Base-by-base conservation (phyloP, 2,888 invertebrate genomes). In the Eumacrocentrus americanus region DNA sequence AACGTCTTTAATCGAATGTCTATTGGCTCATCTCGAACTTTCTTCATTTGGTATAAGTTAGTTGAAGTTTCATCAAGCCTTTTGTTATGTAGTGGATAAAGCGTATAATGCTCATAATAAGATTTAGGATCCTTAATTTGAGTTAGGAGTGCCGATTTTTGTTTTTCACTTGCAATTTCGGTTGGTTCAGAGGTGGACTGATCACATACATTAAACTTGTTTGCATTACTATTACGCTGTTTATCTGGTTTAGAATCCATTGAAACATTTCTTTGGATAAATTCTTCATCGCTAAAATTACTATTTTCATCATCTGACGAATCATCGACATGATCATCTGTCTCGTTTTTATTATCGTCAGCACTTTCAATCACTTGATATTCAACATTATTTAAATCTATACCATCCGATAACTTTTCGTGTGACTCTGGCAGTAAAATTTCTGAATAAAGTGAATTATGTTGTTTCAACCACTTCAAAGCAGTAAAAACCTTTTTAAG, bases 401-500 rank as follows among this genome's bases (percentile, higher is more conserved):
- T 9, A 9, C 29, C 34, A 23, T 54, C 23, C n/a, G 25, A 11
- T n/a, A 54, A 54, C 7, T 44, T 25, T 18, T 44, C n/a, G n/a
- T n/a, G n/a, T n/a, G n/a, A n/a, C n/a, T n/a, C 2, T 25, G 72
- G 72, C 50, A 73, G 42, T 20, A 57, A 16, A 20, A 76, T 73
- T 12, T 72, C 25, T 48, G 44, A 6, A 52, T 75, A 75, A 9
- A 68, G 54, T 11, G 50, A 61, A 64, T 76, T 75, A 52, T 67
- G 63, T 23, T 14, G n/a, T 70, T 74, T 74, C n/a, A 76, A 64
- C 64, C 70, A 74, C 54, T 55, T 14, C 54, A 75, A 64, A 6
- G 70, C 73, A 47, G n/a, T n/a, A n/a, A n/a, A n/a, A n/a, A 76
- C 66, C 56, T 76, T 73, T 57, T 67, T 65, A 4, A 74, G 57